Conservation (phyloP, 2,888 invertebrate species). For the Mythimna pallens region DNA sequence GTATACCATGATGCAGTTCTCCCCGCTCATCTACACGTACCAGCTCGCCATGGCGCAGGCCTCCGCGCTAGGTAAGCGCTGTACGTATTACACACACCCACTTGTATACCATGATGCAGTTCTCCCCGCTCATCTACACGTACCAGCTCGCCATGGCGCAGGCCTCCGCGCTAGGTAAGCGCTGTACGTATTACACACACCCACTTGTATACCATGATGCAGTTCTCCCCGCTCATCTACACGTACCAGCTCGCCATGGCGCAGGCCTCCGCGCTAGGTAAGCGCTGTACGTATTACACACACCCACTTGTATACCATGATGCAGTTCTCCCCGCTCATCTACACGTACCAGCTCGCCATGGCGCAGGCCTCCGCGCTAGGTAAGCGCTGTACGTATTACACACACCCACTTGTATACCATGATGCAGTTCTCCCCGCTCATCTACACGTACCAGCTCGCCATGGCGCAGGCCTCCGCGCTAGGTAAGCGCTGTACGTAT, state of each 20-base stretch:
- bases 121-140: slow-evolving; percentile 96
- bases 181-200: slow-evolving; percentile 78
- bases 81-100: slow-evolving; percentile 74
- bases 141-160: slow-evolving; percentile 97
- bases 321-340: slow-evolving; percentile 96
- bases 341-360: slow-evolving; percentile 97
- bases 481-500: slow-evolving; percentile 88
- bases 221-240: slow-evolving; percentile 96
- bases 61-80: slow-evolving; percentile 89
- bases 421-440: slow-evolving; percentile 97
- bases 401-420: slow-evolving; percentile 79
- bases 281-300: slow-evolving; percentile 82
- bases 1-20: slow-evolving; percentile 95
- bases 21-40: slow-evolving; percentile 96
- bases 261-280: slow-evolving; percentile 92
- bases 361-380: slow-evolving; percentile 93
- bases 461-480: slow-evolving; percentile 94
- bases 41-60: slow-evolving; percentile 96
- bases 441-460: slow-evolving; percentile 97
- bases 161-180: slow-evolving; percentile 91
- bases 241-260: slow-evolving; percentile 97
- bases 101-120: slow-evolving; percentile 93
- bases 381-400: slow-evolving; percentile 85
- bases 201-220: slow-evolving; percentile 92
- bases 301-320: slow-evolving; percentile 90